Evolutionary conservation across 64 coral and sea anemone species (phyloP).

Genomic region (Stichodactyla helianthus): DNA sequence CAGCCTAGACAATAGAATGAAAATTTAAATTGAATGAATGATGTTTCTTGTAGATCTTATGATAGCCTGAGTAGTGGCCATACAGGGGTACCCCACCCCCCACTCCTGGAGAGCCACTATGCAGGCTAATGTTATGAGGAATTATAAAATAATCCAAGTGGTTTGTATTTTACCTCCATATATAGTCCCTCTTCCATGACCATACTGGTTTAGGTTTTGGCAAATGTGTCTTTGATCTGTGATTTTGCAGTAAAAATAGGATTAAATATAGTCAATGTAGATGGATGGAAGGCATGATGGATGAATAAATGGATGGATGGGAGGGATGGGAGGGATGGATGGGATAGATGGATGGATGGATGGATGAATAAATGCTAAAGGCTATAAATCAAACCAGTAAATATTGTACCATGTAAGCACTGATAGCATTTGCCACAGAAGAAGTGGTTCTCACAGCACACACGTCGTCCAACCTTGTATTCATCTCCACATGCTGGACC

Average conservation of each 20-base stretch:
- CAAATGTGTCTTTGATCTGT: conserved; percentile 56
- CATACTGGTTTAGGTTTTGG: conserved; percentile 63
- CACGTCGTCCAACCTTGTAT: conserved; percentile 44
- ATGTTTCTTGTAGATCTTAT: too few relatives aligned
- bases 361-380: too few relatives aligned
- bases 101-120: too few relatives aligned
- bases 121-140: too few relatives aligned
- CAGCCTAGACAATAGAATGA: conserved; percentile 22
- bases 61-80: too few relatives aligned
- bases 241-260: too few relatives aligned
- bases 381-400: neutral
- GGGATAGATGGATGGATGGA: neutral
- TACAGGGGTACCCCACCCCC: too few relatives aligned
- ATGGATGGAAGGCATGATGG: too few relatives aligned
- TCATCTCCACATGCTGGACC: conserved; percentile 50
- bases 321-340: neutral
- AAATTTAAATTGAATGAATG: neutral
- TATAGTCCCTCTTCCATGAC: conserved; percentile 67
- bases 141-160: too few relatives aligned
- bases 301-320: too few relatives aligned
- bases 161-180: conserved; percentile 42
- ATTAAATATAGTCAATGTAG: too few relatives aligned
- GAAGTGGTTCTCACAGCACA: conserved; percentile 77
- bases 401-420: conserved; percentile 49
- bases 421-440: conserved; percentile 77